Evolutionary conservation across 2,113 vertebrate genomes (phyloP), one percentile per base, ranked within the genome.

Genomic region (Toxotes jaculatrix): DNA sequence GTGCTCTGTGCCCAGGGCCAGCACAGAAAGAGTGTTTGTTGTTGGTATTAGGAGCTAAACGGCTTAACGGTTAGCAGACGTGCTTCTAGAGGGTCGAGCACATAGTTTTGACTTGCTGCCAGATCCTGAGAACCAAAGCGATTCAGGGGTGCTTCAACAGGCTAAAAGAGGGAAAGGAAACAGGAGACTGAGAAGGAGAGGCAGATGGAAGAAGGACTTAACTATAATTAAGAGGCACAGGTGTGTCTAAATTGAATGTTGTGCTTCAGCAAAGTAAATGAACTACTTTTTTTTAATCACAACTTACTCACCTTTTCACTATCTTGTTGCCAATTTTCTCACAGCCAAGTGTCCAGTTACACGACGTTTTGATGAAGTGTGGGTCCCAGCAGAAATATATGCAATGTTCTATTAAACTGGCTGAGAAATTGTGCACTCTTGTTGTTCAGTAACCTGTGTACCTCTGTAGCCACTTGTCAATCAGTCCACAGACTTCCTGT

Each of bases 41-140:
- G 94, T 94, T 87, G 92, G 91, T 89, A 93, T 93, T 94, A 93
- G 90, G 83, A 88, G 93, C 90, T 95, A 95, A 95, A 94, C 87
- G 90, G 93, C 94, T 95, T 94, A 94, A 88, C 92, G 64, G 90
- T 89, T 88, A 91, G 88, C 91, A 93, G 91, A 94, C 91, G 85
- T 88, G 86, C 90, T 93, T 85, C 85, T 68, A 63, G 85, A 88
- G 92, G 89, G 90, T 88, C 82, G 70, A 88, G 90, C 71, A 67
- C 86, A 60, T 61, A 82, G 88, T 92, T 89, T 88, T 93, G 93
- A 93, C 89, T 92, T 67, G 59, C 63, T 89, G 91, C 93, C 93
- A 91, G 88, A 81, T 42, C 73, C 74, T 51, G 65, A 82, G 86
- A 89, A 77, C 61, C 63, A 57, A 89, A 78, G 83, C 83, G 17